phyloP scores from a whole-genome alignment of 1,140 invertebrate species.

The Microplitis mediator region DNA sequence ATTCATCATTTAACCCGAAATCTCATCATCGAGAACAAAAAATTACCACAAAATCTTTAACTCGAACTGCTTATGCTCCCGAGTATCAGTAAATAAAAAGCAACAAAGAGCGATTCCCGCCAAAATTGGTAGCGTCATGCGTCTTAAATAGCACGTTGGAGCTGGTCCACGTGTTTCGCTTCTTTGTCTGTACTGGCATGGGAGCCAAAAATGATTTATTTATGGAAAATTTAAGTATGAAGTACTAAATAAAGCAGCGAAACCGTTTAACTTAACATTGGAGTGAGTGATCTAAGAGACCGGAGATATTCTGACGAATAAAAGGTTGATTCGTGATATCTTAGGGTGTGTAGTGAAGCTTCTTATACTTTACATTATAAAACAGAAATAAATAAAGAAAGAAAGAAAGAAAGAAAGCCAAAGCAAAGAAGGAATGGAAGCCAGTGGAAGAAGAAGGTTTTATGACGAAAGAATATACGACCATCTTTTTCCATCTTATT shows the following conservation, averaged over 20 bases:
- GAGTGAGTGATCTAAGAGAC: too few relatives aligned
- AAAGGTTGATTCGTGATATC: neutral
- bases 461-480: neutral
- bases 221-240: too few relatives aligned
- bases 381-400: neutral
- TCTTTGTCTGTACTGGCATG: too few relatives aligned
- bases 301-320: neutral
- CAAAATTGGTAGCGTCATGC: too few relatives aligned
- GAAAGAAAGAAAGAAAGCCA: constrained; percentile 3
- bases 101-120: too few relatives aligned
- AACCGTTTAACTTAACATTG: too few relatives aligned
- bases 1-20: neutral
- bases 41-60: too few relatives aligned
- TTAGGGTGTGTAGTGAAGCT: neutral
- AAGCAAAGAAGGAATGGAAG: neutral
- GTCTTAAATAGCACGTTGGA: too few relatives aligned
- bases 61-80: too few relatives aligned
- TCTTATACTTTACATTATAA: neutral
- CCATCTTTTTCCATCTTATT: constrained; percentile 4
- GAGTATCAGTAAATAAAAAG: neutral
- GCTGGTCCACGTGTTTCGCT: too few relatives aligned
- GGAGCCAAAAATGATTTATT: neutral
- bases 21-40: neutral
- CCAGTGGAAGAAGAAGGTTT: neutral
- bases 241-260: too few relatives aligned